Percentiles rank a stretch among this genome's conserved stretches.
phyloP scores from a whole-genome alignment of 1,140 invertebrate species.

The Drosophila gunungcola region DNA sequence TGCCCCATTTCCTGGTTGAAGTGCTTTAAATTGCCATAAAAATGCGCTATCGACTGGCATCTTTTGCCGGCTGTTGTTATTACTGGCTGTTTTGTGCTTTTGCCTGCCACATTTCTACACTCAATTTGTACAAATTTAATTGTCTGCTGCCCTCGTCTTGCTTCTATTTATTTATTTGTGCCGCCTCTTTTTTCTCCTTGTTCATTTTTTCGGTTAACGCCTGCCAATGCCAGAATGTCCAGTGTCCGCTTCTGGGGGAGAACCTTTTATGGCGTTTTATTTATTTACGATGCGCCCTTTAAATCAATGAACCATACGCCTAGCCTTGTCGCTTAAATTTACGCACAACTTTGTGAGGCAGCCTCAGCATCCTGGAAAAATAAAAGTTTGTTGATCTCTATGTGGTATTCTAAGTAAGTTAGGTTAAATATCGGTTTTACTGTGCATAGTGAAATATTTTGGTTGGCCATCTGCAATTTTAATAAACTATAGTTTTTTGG shows the following conservation, averaged over 20 bases:
- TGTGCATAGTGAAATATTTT: too few relatives aligned
- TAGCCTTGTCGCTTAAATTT: constrained; percentile 77
- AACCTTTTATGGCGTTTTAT: constrained; percentile 77
- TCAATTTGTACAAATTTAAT: constrained; percentile 84
- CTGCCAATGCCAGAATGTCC: constrained; percentile 58
- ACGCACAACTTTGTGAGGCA: constrained; percentile 54
- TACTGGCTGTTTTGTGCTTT: constrained; percentile 40
- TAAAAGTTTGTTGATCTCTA: constrained; percentile 5
- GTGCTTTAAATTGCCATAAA: constrained; percentile 80
- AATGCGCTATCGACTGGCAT: constrained; percentile 73
- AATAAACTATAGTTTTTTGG: too few relatives aligned
- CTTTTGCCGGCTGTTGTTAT: constrained; percentile 40
- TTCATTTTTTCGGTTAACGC: constrained; percentile 64
- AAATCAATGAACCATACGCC: constrained; percentile 79
- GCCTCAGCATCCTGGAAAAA: constrained; percentile 15
- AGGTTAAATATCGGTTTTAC: neutral
- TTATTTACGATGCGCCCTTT: constrained; percentile 79
- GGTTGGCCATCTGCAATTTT: too few relatives aligned
- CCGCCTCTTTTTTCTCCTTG: constrained; percentile 29
- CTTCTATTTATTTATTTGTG: constrained; percentile 61
- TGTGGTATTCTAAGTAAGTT: neutral
- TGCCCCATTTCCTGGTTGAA: constrained; percentile 69
- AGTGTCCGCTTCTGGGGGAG: constrained; percentile 45
- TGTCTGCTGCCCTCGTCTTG: constrained; percentile 66
- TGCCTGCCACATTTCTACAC: constrained; percentile 78